phyloP scores from a whole-genome alignment of 2,797 vertebrate genomes.

The Eulemur mongoz region DNA sequence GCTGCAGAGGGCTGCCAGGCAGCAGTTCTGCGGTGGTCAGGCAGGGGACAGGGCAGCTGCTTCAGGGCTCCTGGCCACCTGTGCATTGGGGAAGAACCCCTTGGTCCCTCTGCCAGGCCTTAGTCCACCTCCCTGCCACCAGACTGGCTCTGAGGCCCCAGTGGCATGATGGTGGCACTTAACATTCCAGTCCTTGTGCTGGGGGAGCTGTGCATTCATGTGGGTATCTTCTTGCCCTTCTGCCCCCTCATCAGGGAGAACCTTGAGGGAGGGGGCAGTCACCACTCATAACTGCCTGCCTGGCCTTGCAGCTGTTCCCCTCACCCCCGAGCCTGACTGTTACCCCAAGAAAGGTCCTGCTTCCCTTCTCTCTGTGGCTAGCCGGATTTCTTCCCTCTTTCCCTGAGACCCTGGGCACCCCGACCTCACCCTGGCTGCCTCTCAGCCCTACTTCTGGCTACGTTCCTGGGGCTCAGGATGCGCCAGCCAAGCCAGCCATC shows the following conservation, averaged over 20 bases:
- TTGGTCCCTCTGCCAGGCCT: neutral
- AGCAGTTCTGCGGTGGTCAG: neutral
- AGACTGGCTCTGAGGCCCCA: neutral
- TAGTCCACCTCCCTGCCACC: neutral
- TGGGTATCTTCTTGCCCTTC: neutral
- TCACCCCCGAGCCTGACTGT: neutral
- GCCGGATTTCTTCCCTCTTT: neutral
- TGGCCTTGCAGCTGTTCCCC: neutral
- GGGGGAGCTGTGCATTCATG: neutral
- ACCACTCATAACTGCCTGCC: neutral
- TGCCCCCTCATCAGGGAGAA: neutral
- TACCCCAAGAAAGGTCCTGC: neutral
- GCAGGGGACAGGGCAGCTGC: neutral
- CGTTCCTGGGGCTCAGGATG: rapidly evolving
- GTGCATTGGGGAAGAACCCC: neutral
- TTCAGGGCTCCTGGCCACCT: neutral
- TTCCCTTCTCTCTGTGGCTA: neutral
- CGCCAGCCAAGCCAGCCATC: neutral
- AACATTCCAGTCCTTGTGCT: neutral
- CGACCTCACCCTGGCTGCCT: neutral
- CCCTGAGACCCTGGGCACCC: neutral
- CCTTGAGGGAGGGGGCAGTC: neutral
- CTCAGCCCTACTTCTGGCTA: neutral
- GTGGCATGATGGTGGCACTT: neutral
- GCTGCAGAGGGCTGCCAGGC: neutral